These are phyloP conservation scores for Sturnira hondurensis DNA, from an alignment of 2,113 vertebrate genomes.

Conservation along the genomic window DNA sequence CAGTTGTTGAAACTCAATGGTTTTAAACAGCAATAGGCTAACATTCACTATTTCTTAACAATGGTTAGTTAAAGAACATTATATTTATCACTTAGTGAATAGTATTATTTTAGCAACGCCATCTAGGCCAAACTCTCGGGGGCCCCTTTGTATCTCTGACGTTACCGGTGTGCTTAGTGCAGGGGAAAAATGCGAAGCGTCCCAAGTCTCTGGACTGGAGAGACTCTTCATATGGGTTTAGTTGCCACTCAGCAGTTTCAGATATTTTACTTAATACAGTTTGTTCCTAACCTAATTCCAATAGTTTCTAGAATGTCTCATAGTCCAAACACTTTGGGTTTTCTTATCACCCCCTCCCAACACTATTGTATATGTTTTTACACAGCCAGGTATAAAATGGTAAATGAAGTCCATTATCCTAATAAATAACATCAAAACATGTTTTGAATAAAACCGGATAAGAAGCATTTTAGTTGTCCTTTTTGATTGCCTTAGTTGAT, in stretches of 20 bases:
- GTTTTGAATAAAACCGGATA: not conserved
- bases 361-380: not conserved
- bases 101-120: not conserved
- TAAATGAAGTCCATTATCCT: not conserved
- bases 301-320: not conserved
- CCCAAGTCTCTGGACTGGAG: not conserved
- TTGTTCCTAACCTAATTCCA: not conserved
- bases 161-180: not conserved
- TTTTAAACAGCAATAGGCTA: not conserved
- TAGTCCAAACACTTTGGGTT: not conserved
- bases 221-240: not conserved
- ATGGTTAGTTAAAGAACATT: not conserved
- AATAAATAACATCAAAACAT: not conserved
- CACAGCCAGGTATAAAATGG: not conserved
- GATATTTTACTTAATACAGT: not conserved
- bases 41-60: not conserved
- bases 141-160: not conserved
- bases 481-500: not conserved
- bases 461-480: not conserved
- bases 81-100: not conserved
- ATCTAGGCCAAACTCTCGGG: not conserved
- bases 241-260: not conserved
- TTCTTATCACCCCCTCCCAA: not conserved
- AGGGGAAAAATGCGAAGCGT: not conserved
- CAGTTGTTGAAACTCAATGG: not conserved